These are phyloP conservation scores for Lagodon rhomboides DNA, from an alignment of 2,797 vertebrate genomes.

Conservation along the genomic window DNA sequence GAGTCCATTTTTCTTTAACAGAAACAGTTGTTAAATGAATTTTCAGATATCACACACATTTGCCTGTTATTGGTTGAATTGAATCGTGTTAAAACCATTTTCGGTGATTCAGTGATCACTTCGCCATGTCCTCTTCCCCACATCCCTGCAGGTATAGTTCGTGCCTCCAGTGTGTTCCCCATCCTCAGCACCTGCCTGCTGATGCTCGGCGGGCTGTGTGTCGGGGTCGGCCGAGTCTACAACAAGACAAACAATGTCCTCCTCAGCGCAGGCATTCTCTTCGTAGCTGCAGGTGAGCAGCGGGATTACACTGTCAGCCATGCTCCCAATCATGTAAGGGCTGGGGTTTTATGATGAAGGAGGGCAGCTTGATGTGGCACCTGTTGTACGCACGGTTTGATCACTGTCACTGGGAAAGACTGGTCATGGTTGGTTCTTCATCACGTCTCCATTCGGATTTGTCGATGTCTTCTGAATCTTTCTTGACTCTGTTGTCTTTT, in stretches of 20 bases:
- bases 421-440: not conserved
- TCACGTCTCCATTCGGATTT: too few species aligned
- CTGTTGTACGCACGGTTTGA: constrained; percentile 1
- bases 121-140: not conserved
- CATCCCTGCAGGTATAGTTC: constrained; percentile 91
- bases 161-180: constrained; percentile 98
- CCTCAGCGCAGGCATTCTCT: constrained; percentile 97
- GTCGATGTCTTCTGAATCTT: too few species aligned
- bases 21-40: not conserved
- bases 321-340: constrained; percentile 10
- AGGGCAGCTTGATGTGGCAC: constrained; percentile 29
- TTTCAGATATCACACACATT: not conserved
- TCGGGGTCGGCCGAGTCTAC: constrained; percentile 93
- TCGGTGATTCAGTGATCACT: not conserved
- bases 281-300: constrained; percentile 94
- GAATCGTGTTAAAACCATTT: not conserved
- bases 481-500: not conserved
- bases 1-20: not conserved
- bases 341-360: constrained; percentile 11
- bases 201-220: constrained; percentile 94
- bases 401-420: not conserved
- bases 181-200: constrained; percentile 96
- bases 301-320: not conserved
- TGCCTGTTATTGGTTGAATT: not conserved
- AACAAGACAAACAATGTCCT: constrained; percentile 96